Evolutionary conservation across 2,888 invertebrate genomes (phyloP).

Genomic region (Sericinus montela): DNA sequence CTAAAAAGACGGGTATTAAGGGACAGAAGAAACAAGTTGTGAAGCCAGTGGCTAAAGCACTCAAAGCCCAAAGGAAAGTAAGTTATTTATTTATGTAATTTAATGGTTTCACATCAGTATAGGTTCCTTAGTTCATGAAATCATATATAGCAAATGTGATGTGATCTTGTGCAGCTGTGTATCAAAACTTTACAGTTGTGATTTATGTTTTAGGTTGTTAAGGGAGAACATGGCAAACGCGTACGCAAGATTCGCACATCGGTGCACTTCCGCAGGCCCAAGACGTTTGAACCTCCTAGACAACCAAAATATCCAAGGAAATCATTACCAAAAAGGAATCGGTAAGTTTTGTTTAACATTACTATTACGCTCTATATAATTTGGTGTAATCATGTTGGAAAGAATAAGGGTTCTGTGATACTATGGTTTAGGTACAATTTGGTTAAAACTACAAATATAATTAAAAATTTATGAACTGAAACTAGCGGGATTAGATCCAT

Average conservation of each 20-base stretch:
- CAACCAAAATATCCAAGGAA: constrained; percentile 97
- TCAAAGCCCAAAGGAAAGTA: constrained; percentile 92
- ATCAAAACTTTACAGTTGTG: too few species aligned
- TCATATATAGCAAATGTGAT: too few species aligned
- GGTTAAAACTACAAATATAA: too few species aligned
- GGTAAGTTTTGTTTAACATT: constrained; percentile 74
- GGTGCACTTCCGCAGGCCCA: constrained; percentile 97
- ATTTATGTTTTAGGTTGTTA: constrained; percentile 86
- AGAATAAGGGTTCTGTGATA: too few species aligned
- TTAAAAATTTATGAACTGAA: too few species aligned
- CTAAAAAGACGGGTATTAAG: constrained; percentile 78
- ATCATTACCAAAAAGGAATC: constrained; percentile 94
- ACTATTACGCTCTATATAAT: too few species aligned
- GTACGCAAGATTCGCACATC: constrained; percentile 95
- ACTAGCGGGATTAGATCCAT: too few species aligned
- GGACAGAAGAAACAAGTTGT: constrained; percentile 73
- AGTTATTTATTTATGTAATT: constrained; percentile 22
- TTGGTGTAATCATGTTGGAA: too few species aligned
- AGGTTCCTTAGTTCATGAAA: too few species aligned
- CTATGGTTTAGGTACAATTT: too few species aligned
- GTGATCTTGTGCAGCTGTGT: too few species aligned
- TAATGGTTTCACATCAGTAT: too few species aligned
- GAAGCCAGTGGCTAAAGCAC: constrained; percentile 85
- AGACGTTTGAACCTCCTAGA: constrained; percentile 93
- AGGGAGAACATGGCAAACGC: constrained; percentile 93